phyloP scores from a whole-genome alignment of 2,888 invertebrate genomes.

The Mimachlamys varia region DNA sequence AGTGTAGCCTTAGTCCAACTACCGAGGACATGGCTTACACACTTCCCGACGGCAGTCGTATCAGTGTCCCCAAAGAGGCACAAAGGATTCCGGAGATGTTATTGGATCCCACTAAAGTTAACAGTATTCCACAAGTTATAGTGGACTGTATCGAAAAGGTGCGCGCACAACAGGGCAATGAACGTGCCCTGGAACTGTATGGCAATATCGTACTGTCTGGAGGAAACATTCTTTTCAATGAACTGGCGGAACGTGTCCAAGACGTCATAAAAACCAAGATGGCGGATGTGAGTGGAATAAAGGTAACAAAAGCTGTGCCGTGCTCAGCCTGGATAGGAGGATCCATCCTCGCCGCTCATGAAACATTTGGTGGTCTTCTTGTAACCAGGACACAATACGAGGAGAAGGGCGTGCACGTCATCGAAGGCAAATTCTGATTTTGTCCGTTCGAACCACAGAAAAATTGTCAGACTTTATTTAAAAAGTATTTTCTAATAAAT shows the following conservation, averaged over 20 bases:
- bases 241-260: conserved; percentile 97
- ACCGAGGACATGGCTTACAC: conserved; percentile 41
- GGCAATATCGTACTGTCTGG: conserved; percentile 81
- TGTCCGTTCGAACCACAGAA: background rate
- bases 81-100: conserved; percentile 55
- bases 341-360: conserved; percentile 93
- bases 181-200: conserved; percentile 51
- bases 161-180: conserved; percentile 43
- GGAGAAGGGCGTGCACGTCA: conserved; percentile 88
- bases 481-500: too few relatives aligned
- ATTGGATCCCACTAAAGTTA: conserved; percentile 53
- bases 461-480: background rate
- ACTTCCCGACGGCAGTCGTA: conserved; percentile 42
- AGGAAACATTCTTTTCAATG: conserved; percentile 96
- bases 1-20: conserved; percentile 55
- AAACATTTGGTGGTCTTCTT: conserved; percentile 96
- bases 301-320: conserved; percentile 93
- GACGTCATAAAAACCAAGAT: conserved; percentile 92
- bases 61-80: conserved; percentile 46
- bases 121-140: conserved; percentile 48
- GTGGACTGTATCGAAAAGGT: conserved; percentile 46
- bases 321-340: conserved; percentile 87
- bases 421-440: conserved; percentile 81
- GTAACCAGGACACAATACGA: conserved; percentile 95
- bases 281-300: conserved; percentile 86